Evolutionary conservation across 2,888 invertebrate genomes (phyloP), one percentile per base, ranked within the genome.

Genomic region (Spisula subtruncata): DNA sequence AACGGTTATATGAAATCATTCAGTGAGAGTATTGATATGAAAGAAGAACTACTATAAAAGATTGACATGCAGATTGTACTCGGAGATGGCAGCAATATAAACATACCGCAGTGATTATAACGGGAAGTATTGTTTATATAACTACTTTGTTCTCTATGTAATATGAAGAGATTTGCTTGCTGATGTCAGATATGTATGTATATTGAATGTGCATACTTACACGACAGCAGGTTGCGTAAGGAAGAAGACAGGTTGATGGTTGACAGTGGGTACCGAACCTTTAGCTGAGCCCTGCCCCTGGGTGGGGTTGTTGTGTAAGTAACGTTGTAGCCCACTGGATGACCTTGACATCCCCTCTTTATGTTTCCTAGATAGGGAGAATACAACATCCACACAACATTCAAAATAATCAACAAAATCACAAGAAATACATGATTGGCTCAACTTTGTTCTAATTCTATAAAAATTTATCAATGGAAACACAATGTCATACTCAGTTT

Each of bases 231-330:
- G 92, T 85, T 93, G 94, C 41, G 94, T 90, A 82, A 93, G 89
- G 82, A 93, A 93, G 88, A 94, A 94, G 86, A 93, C 91, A 66
- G 94, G 93, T 56, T 93, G 93, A 88, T 93, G 93, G 82, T 92
- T 93, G 86, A 93, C 92, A n/a, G 92, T 90, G 12, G 93, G 92
- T 86, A 90, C 91, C 48, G 93, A 91, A 75, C 90, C 89, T 85
- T 92, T 93, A 51, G 92, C 89, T 46, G 93, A 92, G 86, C 89
- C 87, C 91, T 91, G 93, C 85, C 93, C 92, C 81, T 87, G 91
- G 85, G 90, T 82, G 84, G 92, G 91, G 80, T 88, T 91, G 54
- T 90, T 89, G 86, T 94, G 94, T 71, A 94, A 91, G 91, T 93
- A 93, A 48, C 93, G 90, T 87, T 93, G 93, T 48, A 94, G 88